These are phyloP conservation scores for Menura novaehollandiae DNA, from an alignment of 2,113 vertebrate genomes.

Conservation along the genomic window DNA sequence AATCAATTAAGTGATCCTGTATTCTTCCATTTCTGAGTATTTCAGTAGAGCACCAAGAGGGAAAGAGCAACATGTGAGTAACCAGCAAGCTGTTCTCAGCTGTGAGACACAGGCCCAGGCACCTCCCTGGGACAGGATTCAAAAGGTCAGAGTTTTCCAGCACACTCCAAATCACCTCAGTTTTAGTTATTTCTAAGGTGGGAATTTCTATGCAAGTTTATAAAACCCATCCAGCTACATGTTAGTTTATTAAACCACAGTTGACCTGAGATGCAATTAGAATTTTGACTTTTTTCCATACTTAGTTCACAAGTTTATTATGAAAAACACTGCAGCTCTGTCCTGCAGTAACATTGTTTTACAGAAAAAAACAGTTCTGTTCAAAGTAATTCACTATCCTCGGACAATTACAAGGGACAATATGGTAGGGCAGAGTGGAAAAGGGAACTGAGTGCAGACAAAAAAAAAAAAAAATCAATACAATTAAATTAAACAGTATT, in stretches of 20 bases:
- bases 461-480: slow-evolving; percentile 68
- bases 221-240: slow-evolving; percentile 57
- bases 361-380: slow-evolving; percentile 77
- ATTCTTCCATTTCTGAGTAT: neutral
- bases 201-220: slow-evolving; percentile 43
- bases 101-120: neutral
- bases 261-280: slow-evolving; percentile 72
- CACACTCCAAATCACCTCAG: neutral
- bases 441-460: slow-evolving; percentile 75
- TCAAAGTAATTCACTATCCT: slow-evolving; percentile 78
- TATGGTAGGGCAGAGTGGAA: slow-evolving; percentile 65
- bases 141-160: neutral
- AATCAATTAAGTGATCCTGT: neutral
- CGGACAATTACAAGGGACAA: slow-evolving; percentile 78
- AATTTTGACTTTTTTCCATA: slow-evolving; percentile 75
- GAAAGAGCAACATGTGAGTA: neutral
- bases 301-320: slow-evolving; percentile 86
- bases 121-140: neutral
- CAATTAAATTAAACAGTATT: slow-evolving; percentile 84
- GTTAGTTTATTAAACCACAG: slow-evolving; percentile 65
- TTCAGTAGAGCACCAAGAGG: slow-evolving; percentile 6
- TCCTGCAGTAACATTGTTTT: slow-evolving; percentile 77
- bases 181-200: slow-evolving; percentile 17
- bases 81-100: neutral
- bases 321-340: slow-evolving; percentile 80